Evolutionary conservation across 2,113 vertebrate genomes (phyloP).

Genomic region (Marcusenius ussheri): DNA sequence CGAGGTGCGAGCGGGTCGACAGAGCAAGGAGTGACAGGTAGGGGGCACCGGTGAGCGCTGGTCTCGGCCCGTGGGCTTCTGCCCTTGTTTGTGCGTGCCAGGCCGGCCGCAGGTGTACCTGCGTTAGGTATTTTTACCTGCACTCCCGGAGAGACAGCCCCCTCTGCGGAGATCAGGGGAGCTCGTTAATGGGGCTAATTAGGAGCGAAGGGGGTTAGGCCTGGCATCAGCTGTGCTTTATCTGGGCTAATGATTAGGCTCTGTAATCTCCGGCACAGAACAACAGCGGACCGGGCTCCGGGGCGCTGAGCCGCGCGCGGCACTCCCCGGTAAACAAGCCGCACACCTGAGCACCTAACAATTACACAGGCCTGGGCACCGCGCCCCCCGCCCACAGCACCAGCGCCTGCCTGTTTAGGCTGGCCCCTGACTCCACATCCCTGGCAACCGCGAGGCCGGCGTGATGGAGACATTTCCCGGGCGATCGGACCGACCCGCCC

Average conservation of each 20-base stretch:
- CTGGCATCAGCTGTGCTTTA: constrained; percentile 88
- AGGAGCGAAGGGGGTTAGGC: constrained; percentile 86
- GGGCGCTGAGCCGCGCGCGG: constrained; percentile 33
- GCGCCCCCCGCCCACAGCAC: not conserved
- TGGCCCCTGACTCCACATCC: not conserved
- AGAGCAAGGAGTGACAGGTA: not conserved
- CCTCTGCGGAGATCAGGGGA: constrained; percentile 75
- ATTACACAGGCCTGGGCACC: constrained; percentile 18
- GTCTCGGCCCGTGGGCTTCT: not conserved
- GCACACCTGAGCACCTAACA: constrained; percentile 65
- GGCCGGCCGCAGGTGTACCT: constrained; percentile 73
- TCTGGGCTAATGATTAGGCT: constrained; percentile 84
- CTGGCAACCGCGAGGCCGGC: not conserved
- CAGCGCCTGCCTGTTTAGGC: not conserved
- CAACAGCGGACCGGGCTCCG: constrained; percentile 79
- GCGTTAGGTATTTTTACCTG: constrained; percentile 74
- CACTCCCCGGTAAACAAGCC: constrained; percentile 25
- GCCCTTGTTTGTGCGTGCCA: not conserved
- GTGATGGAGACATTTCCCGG: not conserved
- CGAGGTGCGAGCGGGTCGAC: constrained; percentile 12
- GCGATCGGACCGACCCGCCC: not conserved
- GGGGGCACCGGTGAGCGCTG: not conserved
- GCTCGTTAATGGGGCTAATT: constrained; percentile 94
- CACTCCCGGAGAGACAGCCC: constrained; percentile 70
- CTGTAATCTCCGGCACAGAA: constrained; percentile 78